A percentile compares a stretch with the other conserved stretches of the same genome.
Evolutionary conservation across 2,888 invertebrate species (phyloP).

Genomic region (Chymomyza procnemis): DNA sequence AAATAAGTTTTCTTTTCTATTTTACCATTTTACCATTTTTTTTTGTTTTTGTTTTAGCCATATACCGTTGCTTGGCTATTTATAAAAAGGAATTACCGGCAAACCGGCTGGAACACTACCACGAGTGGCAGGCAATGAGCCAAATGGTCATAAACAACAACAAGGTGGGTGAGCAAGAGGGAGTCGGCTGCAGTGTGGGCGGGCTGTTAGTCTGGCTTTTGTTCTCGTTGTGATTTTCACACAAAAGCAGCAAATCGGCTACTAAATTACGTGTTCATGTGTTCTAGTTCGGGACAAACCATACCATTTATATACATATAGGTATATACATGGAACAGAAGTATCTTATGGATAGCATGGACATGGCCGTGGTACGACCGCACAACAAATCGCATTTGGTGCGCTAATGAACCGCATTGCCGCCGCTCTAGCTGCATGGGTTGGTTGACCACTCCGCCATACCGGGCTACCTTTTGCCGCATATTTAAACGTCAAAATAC

Average conservation of each 20-base stretch:
- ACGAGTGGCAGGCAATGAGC: slow-evolving; percentile 51
- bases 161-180: slow-evolving; percentile 28
- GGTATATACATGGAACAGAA: neutral
- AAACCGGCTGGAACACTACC: slow-evolving; percentile 50
- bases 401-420: slow-evolving; percentile 70
- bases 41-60: slow-evolving; percentile 33
- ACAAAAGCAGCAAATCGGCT: slow-evolving; percentile 71
- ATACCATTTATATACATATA: slow-evolving; percentile 1
- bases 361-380: slow-evolving; percentile 4
- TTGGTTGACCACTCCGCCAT: slow-evolving; percentile 12
- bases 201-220: slow-evolving; percentile 16
- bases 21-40: no score
- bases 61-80: slow-evolving; percentile 50
- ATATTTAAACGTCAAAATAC: slow-evolving; percentile 58
- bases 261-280: slow-evolving; percentile 74
- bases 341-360: slow-evolving; percentile 27
- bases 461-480: slow-evolving; percentile 41
- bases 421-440: slow-evolving; percentile 13
- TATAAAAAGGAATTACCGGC: slow-evolving; percentile 73
- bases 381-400: slow-evolving; percentile 63
- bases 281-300: slow-evolving; percentile 56
- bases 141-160: slow-evolving; percentile 64
- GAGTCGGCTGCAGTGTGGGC: neutral
- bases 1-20: slow-evolving; percentile 45
- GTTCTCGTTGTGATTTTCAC: slow-evolving; percentile 69